Conservation (phyloP, 2,113 vertebrate genomes). For the pig (Sus scrofa) region T2T-Sscrofa CM000817.6:137009501-137010000, state of each 20-base stretch:
- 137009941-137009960: not conserved
- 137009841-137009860: not conserved
- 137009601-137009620: constrained; percentile 59
- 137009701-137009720: not conserved
- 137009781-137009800: not conserved
- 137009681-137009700: not conserved
- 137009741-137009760: not conserved
- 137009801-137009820: not conserved
- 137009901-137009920: not conserved
- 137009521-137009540: constrained; percentile 44
- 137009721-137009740: not conserved
- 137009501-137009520: constrained; percentile 62
- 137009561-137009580: constrained; percentile 58
- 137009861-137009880: not conserved
- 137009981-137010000: not conserved
- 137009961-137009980: not conserved
- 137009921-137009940: not conserved
- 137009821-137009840: not conserved
- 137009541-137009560: constrained; percentile 29
- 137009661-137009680: constrained; percentile 18
- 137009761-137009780: not conserved
- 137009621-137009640: not conserved
- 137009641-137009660: not conserved
- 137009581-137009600: not conserved
- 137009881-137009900: not conserved